Evolutionary conservation across 2,888 invertebrate species (phyloP), one percentile per base, ranked within the genome.

Genomic region (Clistopyga incitator): DNA sequence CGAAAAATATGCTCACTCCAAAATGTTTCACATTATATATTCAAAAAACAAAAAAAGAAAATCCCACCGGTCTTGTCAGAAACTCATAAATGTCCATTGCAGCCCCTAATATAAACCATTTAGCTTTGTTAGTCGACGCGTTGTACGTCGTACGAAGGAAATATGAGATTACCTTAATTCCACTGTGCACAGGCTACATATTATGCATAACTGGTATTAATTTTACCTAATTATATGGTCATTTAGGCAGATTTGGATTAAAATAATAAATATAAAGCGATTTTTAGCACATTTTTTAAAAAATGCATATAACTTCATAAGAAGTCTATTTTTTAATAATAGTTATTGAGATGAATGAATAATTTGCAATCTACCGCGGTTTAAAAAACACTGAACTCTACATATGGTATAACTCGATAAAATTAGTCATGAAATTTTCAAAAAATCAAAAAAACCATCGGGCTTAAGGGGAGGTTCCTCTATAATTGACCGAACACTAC

Each of bases 11-110:
- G 68, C 68, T 83, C 80, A 67, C 84, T 61, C 78, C 56, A 82
- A 83, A 86, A 85, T 87, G 87, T 88, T 89, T 86, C 54, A 72
- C 71, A 64, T 72, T 61, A 83, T 77, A 70, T n/a, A n/a, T n/a
- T n/a, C n/a, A 61, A 83, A 18, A 3, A 45, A 45, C 11, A 4
- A 45, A 47, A 47, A 47, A 47, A 13, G 2, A 15, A 59, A 29
- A 38, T 54, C n/a, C 52, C 56, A 45, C 47, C 42, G 56, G 54
- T n/a, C 25, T 45, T 59, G 77, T 77, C 65, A 68, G 42, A 38
- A 61, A 20, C 29, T 67, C 52, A 81, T 76, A 50, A 70, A 52
- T 61, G 78, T 82, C 64, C 54, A 75, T 75, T 75, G 68, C 74
- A 70, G 42, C 52, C 34, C 11, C 56, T 54, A 56, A 78, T 65